phyloP scores from a whole-genome alignment of 2,888 invertebrate genomes.

The Drosophila dives region DNA sequence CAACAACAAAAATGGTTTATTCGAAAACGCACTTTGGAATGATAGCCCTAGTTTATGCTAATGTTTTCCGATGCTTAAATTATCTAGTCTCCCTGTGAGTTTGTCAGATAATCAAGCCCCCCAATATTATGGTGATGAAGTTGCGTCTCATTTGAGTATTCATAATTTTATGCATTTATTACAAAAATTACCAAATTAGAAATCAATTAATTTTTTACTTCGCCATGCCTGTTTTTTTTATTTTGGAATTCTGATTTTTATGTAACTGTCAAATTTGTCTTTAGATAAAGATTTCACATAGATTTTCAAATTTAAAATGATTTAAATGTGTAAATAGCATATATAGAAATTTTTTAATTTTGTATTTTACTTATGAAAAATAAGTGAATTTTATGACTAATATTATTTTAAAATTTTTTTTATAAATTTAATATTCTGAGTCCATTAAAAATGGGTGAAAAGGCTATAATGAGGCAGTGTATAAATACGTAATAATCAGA shows the following conservation, averaged over 20 bases:
- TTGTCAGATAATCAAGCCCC: constrained; percentile 5
- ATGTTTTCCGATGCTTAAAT: constrained; percentile 64
- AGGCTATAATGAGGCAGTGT: background rate
- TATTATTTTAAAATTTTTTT: background rate
- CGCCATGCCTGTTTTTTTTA: no score
- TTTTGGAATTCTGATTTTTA: no score
- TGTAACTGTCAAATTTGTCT: background rate
- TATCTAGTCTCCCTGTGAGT: constrained; percentile 25
- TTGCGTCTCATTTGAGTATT: background rate
- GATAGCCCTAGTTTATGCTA: constrained; percentile 78
- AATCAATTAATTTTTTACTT: background rate
- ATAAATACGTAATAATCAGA: background rate
- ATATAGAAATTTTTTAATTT: background rate
- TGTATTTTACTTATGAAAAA: background rate
- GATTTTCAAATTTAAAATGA: background rate
- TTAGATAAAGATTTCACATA: background rate
- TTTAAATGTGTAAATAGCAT: background rate
- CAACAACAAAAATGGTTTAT: constrained; percentile 37
- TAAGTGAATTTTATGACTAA: background rate
- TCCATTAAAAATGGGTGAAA: background rate
- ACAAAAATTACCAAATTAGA: background rate
- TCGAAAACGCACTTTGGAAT: constrained; percentile 70
- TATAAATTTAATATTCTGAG: background rate
- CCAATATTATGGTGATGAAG: background rate
- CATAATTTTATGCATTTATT: background rate